Conservation (phyloP, 1,140 invertebrate genomes). For the Neodiprion virginianus region DNA sequence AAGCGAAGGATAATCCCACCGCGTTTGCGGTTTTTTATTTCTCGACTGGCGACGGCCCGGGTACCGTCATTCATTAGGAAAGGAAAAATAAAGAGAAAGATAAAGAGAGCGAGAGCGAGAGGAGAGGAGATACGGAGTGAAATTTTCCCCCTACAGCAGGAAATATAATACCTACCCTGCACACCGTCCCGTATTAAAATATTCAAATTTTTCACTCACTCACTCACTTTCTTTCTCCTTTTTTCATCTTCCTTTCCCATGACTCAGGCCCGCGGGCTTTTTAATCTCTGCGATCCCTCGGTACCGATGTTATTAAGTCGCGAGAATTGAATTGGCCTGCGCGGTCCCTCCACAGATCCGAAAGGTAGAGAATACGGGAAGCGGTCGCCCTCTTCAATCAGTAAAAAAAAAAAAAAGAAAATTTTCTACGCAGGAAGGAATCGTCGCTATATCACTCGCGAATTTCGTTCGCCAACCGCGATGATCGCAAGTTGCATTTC, state of each 20-base stretch:
- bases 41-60: background rate
- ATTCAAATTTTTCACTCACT: slow-evolving; percentile 22
- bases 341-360: slow-evolving; percentile 14
- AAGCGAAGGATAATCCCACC: too few relatives aligned
- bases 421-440: too few relatives aligned
- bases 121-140: background rate
- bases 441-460: too few relatives aligned
- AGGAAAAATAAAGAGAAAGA: slow-evolving; percentile 13
- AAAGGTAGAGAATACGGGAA: background rate
- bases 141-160: background rate
- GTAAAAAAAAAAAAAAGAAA: too few relatives aligned
- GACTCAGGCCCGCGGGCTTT: background rate
- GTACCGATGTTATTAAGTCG: slow-evolving; percentile 15
- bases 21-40: background rate
- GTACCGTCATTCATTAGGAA: slow-evolving; percentile 1
- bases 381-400: too few relatives aligned
- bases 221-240: slow-evolving; percentile 16
- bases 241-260: background rate
- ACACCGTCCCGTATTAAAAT: slow-evolving; percentile 22
- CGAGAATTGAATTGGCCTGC: slow-evolving; percentile 18
- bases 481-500: too few relatives aligned
- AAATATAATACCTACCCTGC: background rate
- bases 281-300: slow-evolving; percentile 5
- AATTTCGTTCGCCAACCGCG: too few relatives aligned
- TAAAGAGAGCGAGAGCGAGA: too few relatives aligned